Percentiles rank a stretch among this genome's conserved stretches.
Conservation (phyloP, 2,113 vertebrate genomes). For the Eleginops maclovinus region DNA sequence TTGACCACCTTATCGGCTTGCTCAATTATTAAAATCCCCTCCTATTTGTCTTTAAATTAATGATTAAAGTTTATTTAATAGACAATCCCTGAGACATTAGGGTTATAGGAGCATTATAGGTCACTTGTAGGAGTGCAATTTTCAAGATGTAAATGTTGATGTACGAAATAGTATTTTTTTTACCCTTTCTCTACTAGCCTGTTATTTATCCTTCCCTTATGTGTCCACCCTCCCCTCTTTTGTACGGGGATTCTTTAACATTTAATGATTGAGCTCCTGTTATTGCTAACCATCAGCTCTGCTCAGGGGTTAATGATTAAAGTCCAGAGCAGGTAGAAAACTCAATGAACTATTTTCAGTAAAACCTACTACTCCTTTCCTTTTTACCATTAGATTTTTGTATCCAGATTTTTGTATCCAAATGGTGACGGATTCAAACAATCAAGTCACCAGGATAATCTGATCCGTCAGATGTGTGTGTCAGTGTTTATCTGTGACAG, state of each 20-base stretch:
- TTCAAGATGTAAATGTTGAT: not conserved
- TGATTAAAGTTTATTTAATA: not conserved
- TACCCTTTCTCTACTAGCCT: not conserved
- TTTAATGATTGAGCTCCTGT: slow-evolving; percentile 57
- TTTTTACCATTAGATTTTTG: not conserved
- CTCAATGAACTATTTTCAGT: not conserved
- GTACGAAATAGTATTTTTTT: not conserved
- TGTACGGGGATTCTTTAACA: slow-evolving; percentile 5
- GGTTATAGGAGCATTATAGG: not conserved
- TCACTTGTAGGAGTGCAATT: too few relatives aligned
- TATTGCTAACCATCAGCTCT: slow-evolving; percentile 9
- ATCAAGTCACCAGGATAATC: too few relatives aligned
- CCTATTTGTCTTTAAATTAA: not conserved
- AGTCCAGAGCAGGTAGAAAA: not conserved
- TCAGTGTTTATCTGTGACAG: slow-evolving; percentile 16
- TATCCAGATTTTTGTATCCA: too few relatives aligned
- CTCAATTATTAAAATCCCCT: not conserved
- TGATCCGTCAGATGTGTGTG: too few relatives aligned
- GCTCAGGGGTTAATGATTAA: slow-evolving; percentile 67
- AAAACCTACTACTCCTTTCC: not conserved
- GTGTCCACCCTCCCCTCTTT: not conserved
- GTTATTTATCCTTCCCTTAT: not conserved
- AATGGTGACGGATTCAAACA: too few relatives aligned
- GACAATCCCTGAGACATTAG: not conserved
- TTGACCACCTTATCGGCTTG: not conserved